Conservation (phyloP, 2,888 invertebrate genomes). For the Eilema griseolum region DNA sequence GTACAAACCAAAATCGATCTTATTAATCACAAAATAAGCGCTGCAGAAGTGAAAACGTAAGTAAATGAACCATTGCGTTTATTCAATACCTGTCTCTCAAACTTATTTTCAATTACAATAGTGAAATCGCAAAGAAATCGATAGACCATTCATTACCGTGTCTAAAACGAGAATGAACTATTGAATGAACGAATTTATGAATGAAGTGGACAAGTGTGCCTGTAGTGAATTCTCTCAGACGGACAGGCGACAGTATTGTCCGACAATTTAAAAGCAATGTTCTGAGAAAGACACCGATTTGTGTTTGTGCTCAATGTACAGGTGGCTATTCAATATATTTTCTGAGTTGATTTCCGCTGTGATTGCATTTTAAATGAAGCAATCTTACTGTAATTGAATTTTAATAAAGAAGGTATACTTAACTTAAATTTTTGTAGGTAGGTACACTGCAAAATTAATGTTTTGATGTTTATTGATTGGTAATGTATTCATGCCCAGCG, state of each 20-base stretch:
- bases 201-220: conserved; percentile 67
- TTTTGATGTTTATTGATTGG: too few species aligned
- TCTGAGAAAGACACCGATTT: conserved; percentile 59
- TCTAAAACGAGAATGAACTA: conserved; percentile 73
- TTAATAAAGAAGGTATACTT: neutral
- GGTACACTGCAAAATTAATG: neutral
- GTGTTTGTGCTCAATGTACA: conserved; percentile 55
- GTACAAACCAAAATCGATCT: conserved; percentile 14
- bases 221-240: conserved; percentile 67
- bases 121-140: conserved; percentile 58
- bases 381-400: neutral
- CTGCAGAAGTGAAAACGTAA: neutral
- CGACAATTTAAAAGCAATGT: conserved; percentile 66
- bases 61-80: conserved; percentile 27
- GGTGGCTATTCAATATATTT: conserved; percentile 80
- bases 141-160: conserved; percentile 72
- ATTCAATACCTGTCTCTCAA: conserved; percentile 60
- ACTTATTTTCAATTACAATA: conserved; percentile 56
- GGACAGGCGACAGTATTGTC: conserved; percentile 68
- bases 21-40: neutral
- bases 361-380: conserved; percentile 53
- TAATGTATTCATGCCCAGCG: too few species aligned
- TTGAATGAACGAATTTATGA: conserved; percentile 65
- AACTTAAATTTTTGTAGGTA: neutral
- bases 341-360: conserved; percentile 77